Evolutionary conservation across 1,140 invertebrate species (phyloP).

Genomic region (Orussus abietinus): DNA sequence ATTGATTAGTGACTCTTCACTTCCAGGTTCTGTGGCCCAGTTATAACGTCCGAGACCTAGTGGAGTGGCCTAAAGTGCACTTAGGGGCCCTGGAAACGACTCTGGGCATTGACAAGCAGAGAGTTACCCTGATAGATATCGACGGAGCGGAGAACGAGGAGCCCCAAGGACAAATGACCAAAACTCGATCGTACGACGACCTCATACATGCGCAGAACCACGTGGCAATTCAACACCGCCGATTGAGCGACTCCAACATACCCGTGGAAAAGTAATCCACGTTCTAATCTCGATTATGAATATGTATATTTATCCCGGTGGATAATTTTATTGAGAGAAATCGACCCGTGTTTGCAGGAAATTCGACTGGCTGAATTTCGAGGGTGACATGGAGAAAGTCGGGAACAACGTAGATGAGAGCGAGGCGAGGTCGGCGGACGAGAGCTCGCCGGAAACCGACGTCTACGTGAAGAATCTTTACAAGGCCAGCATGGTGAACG

Average conservation of each 20-base stretch:
- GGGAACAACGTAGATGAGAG: constrained; percentile 28
- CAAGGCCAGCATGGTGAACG: constrained; percentile 33
- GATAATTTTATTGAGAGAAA: background rate
- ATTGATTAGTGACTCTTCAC: too few species aligned
- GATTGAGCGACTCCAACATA: constrained; percentile 79
- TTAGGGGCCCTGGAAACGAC: constrained; percentile 60
- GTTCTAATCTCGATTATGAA: constrained; percentile 1
- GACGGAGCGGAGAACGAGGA: constrained; percentile 47
- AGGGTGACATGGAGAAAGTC: constrained; percentile 33
- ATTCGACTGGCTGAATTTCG: constrained; percentile 44
- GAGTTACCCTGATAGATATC: constrained; percentile 46
- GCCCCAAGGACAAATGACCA: constrained; percentile 60
- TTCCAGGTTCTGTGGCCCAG: constrained; percentile 80
- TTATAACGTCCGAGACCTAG: constrained; percentile 76
- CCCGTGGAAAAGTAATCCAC: constrained; percentile 60
- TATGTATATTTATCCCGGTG: background rate
- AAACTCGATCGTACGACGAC: constrained; percentile 79
- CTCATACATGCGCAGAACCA: constrained; percentile 64
- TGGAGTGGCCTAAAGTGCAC: constrained; percentile 83
- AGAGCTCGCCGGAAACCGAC: constrained; percentile 25
- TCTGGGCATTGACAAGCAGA: constrained; percentile 40
- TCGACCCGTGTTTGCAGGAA: constrained; percentile 33
- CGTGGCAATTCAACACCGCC: constrained; percentile 59
- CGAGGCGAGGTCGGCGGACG: constrained; percentile 16
- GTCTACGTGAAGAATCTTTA: constrained; percentile 25